Evolutionary conservation across 2,888 invertebrate genomes (phyloP).

Genomic region (Nomada goodeniana): DNA sequence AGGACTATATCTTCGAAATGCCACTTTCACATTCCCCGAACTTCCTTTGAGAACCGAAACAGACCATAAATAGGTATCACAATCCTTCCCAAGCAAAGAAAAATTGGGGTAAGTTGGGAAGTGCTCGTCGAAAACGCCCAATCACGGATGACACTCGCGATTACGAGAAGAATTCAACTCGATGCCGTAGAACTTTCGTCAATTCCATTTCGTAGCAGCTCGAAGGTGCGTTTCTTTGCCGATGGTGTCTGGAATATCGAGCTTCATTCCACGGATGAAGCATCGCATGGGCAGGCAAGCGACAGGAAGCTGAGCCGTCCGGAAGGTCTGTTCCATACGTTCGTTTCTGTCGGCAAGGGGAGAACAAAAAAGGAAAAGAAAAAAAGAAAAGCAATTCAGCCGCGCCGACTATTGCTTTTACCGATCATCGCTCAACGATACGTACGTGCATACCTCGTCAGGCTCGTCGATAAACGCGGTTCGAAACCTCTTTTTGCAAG

Average conservation of each 20-base stretch:
- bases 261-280: not conserved
- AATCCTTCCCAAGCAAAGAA: no score
- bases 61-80: no score
- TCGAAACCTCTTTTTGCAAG: conserved; percentile 42
- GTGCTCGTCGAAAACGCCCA: not conserved
- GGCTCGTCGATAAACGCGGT: conserved; percentile 21
- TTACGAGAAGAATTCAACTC: not conserved
- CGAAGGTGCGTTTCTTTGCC: conserved; percentile 7
- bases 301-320: conserved; percentile 26
- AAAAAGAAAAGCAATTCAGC: conserved; percentile 9
- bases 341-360: not conserved
- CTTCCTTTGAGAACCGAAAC: no score
- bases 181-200: not conserved
- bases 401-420: conserved; percentile 40
- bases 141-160: not conserved
- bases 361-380: not conserved
- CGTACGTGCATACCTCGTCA: conserved; percentile 25
- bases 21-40: no score
- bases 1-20: no score
- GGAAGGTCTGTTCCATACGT: conserved; percentile 14
- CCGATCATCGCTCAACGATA: conserved; percentile 37
- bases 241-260: conserved; percentile 36
- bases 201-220: conserved; percentile 31
- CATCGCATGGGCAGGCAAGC: conserved; percentile 27
- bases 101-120: no score